Conservation (phyloP, 2,113 vertebrate genomes). For the Strix aluco region DNA sequence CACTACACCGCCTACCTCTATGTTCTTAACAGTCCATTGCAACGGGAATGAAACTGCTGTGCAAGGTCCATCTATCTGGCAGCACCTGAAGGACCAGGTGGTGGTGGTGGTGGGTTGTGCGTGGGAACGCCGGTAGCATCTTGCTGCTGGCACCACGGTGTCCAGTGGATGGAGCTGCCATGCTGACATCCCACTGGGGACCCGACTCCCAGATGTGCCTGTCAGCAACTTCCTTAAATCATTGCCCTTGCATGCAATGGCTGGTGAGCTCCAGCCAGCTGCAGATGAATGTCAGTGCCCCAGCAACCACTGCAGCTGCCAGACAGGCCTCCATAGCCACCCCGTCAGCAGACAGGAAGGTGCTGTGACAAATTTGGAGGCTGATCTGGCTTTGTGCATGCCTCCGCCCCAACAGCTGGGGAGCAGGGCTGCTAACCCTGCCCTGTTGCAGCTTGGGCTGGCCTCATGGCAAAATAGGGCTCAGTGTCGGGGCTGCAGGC, state of each 20-base stretch:
- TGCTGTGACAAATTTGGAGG: not conserved
- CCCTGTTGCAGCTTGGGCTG: not conserved
- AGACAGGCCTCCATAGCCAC: not conserved
- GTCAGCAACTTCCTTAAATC: not conserved
- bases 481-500: not conserved
- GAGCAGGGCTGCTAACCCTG: not conserved
- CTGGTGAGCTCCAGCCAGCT: not conserved
- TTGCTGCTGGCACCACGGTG: not conserved
- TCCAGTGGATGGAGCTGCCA: not conserved
- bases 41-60: not conserved
- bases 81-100: not conserved
- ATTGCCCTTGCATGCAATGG: not conserved
- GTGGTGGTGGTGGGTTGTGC: not conserved
- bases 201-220: not conserved
- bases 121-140: not conserved
- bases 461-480: not conserved
- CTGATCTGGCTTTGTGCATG: not conserved
- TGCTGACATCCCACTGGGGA: not conserved
- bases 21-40: not conserved
- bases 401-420: not conserved
- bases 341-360: not conserved
- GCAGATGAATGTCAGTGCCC: not conserved
- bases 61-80: not conserved
- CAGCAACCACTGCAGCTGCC: not conserved
- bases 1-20: not conserved